Base-by-base conservation (phyloP, 2,888 invertebrate species). In the Hypomecis atomaria region DNA sequence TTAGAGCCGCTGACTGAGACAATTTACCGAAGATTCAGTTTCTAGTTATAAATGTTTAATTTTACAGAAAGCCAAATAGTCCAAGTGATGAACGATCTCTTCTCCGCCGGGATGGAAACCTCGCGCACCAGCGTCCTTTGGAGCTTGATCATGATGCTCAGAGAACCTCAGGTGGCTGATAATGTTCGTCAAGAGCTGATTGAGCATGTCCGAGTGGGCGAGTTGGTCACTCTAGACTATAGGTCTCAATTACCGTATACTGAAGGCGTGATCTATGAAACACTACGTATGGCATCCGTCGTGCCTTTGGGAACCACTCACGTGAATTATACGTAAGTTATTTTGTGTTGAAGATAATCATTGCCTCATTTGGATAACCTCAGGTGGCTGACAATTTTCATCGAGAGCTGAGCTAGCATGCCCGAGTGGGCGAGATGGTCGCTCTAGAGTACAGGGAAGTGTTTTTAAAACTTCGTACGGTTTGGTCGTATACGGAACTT, bases 61-160 rank as follows among this genome's bases (percentile, higher is more conserved):
- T 53, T 79, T 81, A 37, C 88, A 96, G 97, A 96, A 86, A 95
- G 95, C 55, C 97, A 97, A 87, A 95, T 97, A 83, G 96, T 97
- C 58, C 97, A 97, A 88, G 95, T 97, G 34, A 95, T 97, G 86
- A 96, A 96, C 49, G 97, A 98, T 82, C 92, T 98, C 33, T 97
- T 97, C 89, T 96, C 96, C 11, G 97, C 97, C 42, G 97, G 97
- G 33, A 96, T 97, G 96, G 97, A 98, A 84, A 97, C 97, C 0
- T 96, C 97, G 56, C 96, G 97, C 77, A 96, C 96, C 33, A 95
- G 97, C 4, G 83, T 97, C 42, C 94, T 96, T 62, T 98, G 97
- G 97, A 94, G 96, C n/a, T 93, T 97, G 54, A 92, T 97, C 5
- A 95, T 96, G 84, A 96, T 97, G 96, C 85, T 97, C 66, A 95